Evolutionary conservation across 2,888 invertebrate genomes (phyloP).

Genomic region (Mystacides longicornis): DNA sequence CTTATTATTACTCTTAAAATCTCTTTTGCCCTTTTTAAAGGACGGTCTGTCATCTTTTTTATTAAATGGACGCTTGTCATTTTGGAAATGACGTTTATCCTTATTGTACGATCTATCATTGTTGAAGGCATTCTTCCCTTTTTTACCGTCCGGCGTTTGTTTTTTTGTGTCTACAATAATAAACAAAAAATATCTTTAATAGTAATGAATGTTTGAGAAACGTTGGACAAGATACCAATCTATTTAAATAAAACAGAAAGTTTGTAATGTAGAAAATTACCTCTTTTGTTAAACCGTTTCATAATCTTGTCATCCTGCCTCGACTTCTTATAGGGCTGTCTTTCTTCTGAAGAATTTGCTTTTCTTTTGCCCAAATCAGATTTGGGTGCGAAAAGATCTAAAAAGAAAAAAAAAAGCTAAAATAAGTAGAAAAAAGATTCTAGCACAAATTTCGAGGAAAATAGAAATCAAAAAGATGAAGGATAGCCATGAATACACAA

Average conservation of each 20-base stretch:
- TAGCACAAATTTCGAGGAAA: too few relatives aligned
- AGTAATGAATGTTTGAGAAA: neutral
- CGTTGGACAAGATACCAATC: neutral
- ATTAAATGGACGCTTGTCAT: neutral
- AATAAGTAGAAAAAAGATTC: too few relatives aligned
- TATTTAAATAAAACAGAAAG: neutral
- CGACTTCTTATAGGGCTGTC: neutral
- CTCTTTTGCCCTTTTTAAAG: constrained; percentile 12
- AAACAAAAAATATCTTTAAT: neutral
- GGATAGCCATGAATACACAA: too few relatives aligned
- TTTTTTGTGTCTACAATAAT: neutral
- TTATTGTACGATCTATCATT: neutral
- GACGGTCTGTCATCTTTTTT: neutral
- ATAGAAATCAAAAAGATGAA: too few relatives aligned
- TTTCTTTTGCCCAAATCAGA: neutral
- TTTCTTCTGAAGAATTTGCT: neutral
- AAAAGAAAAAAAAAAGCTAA: neutral
- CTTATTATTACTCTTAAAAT: constrained; percentile 25
- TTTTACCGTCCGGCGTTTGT: neutral
- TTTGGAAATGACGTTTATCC: neutral
- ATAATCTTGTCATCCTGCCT: neutral
- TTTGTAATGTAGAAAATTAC: neutral
- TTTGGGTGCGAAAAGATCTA: neutral
- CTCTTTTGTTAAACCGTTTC: neutral
- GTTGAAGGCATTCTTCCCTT: too few relatives aligned